Conservation (phyloP, 2,888 invertebrate species). For the Catonia carolina region DNA sequence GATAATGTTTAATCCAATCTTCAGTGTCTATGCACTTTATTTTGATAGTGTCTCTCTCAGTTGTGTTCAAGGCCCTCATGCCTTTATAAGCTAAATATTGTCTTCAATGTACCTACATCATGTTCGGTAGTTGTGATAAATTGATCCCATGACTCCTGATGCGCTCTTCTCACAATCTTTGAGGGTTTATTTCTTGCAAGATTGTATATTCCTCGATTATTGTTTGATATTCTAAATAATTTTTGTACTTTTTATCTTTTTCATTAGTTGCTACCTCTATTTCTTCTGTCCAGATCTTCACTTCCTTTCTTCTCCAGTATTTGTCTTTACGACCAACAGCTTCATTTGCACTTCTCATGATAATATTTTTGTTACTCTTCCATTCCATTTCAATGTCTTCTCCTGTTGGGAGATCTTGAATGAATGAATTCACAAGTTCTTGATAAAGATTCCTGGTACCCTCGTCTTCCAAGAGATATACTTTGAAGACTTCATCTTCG, state of each 20-base stretch:
- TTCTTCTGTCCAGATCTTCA: not conserved
- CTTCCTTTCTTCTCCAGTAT: not conserved
- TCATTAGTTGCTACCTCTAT: not conserved
- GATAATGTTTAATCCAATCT: not conserved
- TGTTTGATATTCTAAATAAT: no score
- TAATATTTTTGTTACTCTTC: no score
- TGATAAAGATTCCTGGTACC: not conserved
- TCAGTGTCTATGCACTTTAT: not conserved
- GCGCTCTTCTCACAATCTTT: not conserved
- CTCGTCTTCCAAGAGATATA: not conserved
- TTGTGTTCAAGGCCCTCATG: not conserved
- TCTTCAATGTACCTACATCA: not conserved
- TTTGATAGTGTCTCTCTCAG: not conserved
- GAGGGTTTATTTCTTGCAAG: not conserved
- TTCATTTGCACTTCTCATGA: not conserved
- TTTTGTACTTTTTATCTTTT: not conserved
- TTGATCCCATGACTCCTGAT: not conserved
- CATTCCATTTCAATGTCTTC: not conserved
- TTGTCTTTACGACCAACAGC: not conserved
- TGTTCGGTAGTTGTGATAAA: not conserved
- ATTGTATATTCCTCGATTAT: not conserved
- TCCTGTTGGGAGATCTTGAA: not conserved
- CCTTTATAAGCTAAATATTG: not conserved
- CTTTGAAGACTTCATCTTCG: no score
- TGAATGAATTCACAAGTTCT: not conserved